Evolutionary conservation across 2,113 vertebrate species (phyloP), one percentile per base, ranked within the genome.

Genomic region (Pseudonaja textilis): DNA sequence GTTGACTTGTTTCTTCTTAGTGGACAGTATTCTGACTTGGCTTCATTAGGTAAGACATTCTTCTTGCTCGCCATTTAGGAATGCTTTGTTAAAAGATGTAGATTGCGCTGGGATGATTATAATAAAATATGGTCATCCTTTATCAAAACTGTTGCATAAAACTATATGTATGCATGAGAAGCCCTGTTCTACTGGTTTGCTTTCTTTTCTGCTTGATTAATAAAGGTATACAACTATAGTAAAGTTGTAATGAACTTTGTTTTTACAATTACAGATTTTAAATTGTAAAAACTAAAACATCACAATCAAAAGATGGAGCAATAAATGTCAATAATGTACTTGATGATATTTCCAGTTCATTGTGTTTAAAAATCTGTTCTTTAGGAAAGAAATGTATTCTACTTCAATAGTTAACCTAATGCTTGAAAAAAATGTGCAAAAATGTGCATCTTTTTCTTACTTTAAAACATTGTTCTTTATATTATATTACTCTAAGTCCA

Each of bases 1-100:
- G 99, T 99, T 81, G 99, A 99, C 95, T 97, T 99, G 93, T 99
- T 99, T 95, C 98, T 99, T 96, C 98, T 99, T 92, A 99, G 99
- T 90, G 96, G 99, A 45, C 99, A 99, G 92, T 99, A 99, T 96
- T 99, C 99, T 85, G 99, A 99, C 95, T 97, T 99, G 95, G 98
- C 99, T 92, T 99, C 99, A 61, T 96, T 99, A 22, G 98, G 99
- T 99, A 96, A 97, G 98, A 93, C 57, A 5, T 88, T 52, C 10
- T 34, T 42, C 6, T 42, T 22, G 34, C 34, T 81, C 6, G 1
- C 34, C 18, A 81, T 39, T 42, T 22, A 81, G 34, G 18, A 81
- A 81, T 18, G 2, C 16, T 22, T 81, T 81, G 34, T 42, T 81
- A 8, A 81, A 81, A 81, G 16, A 20, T 39, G n/a, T 81, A 81